phyloP scores from a whole-genome alignment of 2,888 invertebrate species.

The Cybosia mesomella region DNA sequence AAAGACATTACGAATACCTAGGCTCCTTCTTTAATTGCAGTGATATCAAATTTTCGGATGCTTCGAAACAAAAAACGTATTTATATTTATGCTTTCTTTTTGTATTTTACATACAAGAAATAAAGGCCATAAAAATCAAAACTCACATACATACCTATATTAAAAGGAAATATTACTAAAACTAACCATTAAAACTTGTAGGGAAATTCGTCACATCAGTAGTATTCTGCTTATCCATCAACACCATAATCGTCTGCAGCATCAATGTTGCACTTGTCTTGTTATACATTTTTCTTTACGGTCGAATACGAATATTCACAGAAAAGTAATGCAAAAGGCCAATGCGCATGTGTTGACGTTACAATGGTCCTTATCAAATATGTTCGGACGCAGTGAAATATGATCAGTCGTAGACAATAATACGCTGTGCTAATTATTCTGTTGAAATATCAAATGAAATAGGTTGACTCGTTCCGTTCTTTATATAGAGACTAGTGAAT shows the following conservation, averaged over 20 bases:
- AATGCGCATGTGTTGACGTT: slow-evolving; percentile 49
- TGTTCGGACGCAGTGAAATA: slow-evolving; percentile 54
- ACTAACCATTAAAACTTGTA: slow-evolving; percentile 74
- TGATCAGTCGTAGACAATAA: slow-evolving; percentile 28
- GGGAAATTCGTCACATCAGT: slow-evolving; percentile 77
- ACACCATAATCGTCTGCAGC: slow-evolving; percentile 83
- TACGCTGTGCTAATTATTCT: slow-evolving; percentile 56
- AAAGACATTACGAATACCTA: no score
- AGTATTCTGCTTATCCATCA: slow-evolving; percentile 83
- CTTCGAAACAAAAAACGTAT: neutral
- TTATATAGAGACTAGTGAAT: slow-evolving; percentile 76
- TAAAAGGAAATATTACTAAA: slow-evolving; percentile 21
- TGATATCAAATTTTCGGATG: neutral
- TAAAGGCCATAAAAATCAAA: neutral
- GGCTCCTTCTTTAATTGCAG: neutral
- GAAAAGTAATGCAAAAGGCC: slow-evolving; percentile 4
- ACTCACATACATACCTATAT: neutral
- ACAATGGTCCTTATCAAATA: slow-evolving; percentile 45
- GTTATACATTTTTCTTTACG: slow-evolving; percentile 73
- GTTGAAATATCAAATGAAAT: slow-evolving; percentile 67
- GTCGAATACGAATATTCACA: slow-evolving; percentile 8
- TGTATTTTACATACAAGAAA: neutral
- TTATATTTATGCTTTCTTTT: neutral
- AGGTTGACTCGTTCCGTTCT: slow-evolving; percentile 56
- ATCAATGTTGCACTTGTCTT: slow-evolving; percentile 82